Conservation (phyloP, 2,888 invertebrate species). For the Acleris laterana region DNA sequence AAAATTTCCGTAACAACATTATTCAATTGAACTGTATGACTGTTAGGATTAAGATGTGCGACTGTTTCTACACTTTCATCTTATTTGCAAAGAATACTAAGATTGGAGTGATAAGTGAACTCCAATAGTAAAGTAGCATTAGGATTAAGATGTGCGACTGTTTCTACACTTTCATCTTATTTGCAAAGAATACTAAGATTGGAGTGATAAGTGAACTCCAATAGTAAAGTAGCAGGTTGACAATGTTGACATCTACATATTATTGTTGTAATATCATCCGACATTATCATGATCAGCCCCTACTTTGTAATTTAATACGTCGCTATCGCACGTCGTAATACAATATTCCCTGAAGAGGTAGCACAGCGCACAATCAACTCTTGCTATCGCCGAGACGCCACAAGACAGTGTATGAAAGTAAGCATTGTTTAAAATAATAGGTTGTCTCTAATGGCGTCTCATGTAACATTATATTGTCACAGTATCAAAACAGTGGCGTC, state of each 20-base stretch:
- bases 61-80: no score
- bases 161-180: no score
- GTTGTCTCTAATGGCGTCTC: constrained; percentile 10
- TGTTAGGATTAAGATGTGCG: not conserved
- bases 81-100: no score
- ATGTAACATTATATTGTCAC: constrained; percentile 16
- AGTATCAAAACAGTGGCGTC: constrained; percentile 26
- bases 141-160: not conserved
- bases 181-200: no score
- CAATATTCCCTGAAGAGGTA: constrained; percentile 6
- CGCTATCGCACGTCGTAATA: constrained; percentile 2
- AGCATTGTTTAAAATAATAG: constrained; percentile 14
- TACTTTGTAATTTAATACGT: constrained; percentile 5
- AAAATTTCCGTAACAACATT: no score
- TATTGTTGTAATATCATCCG: not conserved
- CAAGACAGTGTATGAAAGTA: not conserved
- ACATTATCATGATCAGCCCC: not conserved
- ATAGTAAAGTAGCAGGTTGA: not conserved
- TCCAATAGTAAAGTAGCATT: not conserved
- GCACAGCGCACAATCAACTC: not conserved
- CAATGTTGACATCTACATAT: not conserved
- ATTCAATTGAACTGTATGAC: not conserved
- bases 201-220: no score
- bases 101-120: no score
- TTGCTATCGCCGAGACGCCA: not conserved